Conservation (phyloP, 1,140 invertebrate genomes). For the Drosophila serrata region DNA sequence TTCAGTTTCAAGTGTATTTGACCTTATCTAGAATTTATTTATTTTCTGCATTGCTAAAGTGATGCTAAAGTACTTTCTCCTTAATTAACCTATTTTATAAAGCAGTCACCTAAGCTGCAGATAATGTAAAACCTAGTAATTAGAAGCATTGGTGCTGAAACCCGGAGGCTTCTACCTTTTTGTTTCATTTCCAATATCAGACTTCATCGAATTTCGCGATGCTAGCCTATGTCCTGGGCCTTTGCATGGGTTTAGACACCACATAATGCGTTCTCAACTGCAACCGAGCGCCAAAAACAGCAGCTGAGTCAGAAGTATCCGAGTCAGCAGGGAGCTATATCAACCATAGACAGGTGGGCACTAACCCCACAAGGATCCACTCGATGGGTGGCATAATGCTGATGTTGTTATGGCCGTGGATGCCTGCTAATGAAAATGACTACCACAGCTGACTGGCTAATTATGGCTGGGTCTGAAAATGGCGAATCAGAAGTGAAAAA, state of each 20-base stretch:
- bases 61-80: no score
- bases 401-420: slow-evolving; percentile 23
- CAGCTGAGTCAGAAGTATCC: slow-evolving; percentile 15
- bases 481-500: slow-evolving; percentile 24
- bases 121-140: no score
- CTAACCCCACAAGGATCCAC: background rate
- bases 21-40: no score
- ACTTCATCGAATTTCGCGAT: background rate
- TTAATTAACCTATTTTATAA: no score
- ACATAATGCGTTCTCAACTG: slow-evolving; percentile 24
- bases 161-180: no score
- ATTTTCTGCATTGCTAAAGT: no score
- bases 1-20: no score
- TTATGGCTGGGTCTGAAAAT: slow-evolving; percentile 6
- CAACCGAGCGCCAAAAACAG: slow-evolving; percentile 13
- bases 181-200: background rate
- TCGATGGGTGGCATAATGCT: background rate
- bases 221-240: background rate
- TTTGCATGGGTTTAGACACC: background rate
- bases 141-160: background rate
- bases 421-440: slow-evolving; percentile 40
- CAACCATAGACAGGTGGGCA: slow-evolving; percentile 15
- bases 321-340: slow-evolving; percentile 20
- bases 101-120: no score
- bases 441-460: slow-evolving; percentile 41